Evolutionary conservation across 2,113 vertebrate species (phyloP), one percentile per base, ranked within the genome.

Genomic region (Etheostoma spectabile): DNA sequence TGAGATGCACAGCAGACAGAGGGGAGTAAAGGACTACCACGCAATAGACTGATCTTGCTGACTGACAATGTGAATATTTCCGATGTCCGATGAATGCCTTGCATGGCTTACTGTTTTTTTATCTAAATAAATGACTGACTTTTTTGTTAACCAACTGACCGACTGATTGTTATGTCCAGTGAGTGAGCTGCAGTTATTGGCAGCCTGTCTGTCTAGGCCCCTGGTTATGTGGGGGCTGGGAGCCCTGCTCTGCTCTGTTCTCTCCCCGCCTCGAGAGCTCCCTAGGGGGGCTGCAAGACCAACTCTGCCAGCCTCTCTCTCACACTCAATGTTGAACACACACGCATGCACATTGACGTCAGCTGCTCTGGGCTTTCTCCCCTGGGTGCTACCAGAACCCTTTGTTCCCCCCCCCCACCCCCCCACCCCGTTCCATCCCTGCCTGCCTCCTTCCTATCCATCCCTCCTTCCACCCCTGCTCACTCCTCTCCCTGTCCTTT

Each of bases 251-350:
- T 65, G 60, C 79, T 89, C 88, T 88, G 83, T 83, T 92, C 85
- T 92, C 88, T 93, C 91, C 90, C 88, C 80, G 89, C 90, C 92
- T 92, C 88, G 82, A 93, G 89, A 88, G 83, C 85, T 91, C 91
- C 89, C 96, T 93, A 91, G 90, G 78, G 96, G 96, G 96, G 94
- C 93, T 61, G 65, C 94, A 94, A 93, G 97, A 96, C 96, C 96
- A 97, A 97, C 96, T 96, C 95, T 96, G 97, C 97, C 96, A 97
- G 95, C 96, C 96, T 96, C 96, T 95, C 96, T 97, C 97, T 96
- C 96, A 96, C 95, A 97, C 97, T 96, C 71, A 7, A 27, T 45
- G 35, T 68, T 62, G 46, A 78, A 84, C 83, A 82, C 85, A 88
- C 87, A 86, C 69, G 56, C 88, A 83, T 86, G 78, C 88, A 84